Percentiles rank a stretch among this genome's conserved stretches.
These are phyloP conservation scores for Apis mellifera DNA, from an alignment of 1,140 invertebrate species.

Conservation along the genomic window Amel_HAv3.1 CM009940.2:2458001-2458500, in stretches of 20 bases:
- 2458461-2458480: conserved; percentile 35
- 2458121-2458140: conserved; percentile 4
- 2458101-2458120: conserved; percentile 52
- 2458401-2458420: too few relatives aligned
- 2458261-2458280: conserved; percentile 12
- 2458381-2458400: too few relatives aligned
- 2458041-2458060: conserved; percentile 52
- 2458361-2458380: neutral
- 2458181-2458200: neutral
- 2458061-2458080: conserved; percentile 37
- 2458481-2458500: neutral
- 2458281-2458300: neutral
- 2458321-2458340: neutral
- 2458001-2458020: conserved; percentile 13
- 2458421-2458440: neutral
- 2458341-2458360: neutral
- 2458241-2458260: neutral
- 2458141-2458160: conserved; percentile 19
- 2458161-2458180: conserved; percentile 14
- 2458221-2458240: conserved; percentile 19
- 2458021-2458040: conserved; percentile 36
- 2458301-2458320: neutral
- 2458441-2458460: conserved; percentile 42
- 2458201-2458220: conserved; percentile 60
- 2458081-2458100: conserved; percentile 48